Evolutionary conservation across 1,140 invertebrate species (phyloP), one percentile per base, ranked within the genome.

Genomic region (Orius insidiosus): DNA sequence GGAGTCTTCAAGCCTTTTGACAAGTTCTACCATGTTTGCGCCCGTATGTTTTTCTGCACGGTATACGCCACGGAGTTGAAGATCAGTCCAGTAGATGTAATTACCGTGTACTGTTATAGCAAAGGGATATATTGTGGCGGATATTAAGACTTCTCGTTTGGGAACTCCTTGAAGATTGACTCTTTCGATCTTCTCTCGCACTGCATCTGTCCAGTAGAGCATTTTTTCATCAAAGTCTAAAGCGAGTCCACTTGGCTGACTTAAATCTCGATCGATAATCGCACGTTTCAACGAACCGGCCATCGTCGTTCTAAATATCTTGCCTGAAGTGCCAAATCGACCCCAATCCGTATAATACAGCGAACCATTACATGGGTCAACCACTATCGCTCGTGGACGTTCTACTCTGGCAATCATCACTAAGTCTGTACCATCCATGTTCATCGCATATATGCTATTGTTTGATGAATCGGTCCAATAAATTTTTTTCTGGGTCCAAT

Each of bases 131-230:
- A 95, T 93, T 0, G 90, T 93, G 0, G 88, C 87, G 0, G 78
- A 75, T 37, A 93, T 76, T 0, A 93, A 61, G 2, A 87, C 66
- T 54, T 76, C 68, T 54, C 76, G 56, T 50, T 72, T 68, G 10
- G 69, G 74, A 5, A 41, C 45, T 2, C 94, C 94, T 60, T 96
- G 80, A 4, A 97, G 61, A 60, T 84, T 80, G 0, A 86, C 84
- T 13, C 90, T 66, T 68, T 99, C 95, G 51, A 99, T 98, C 62
- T 96, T 97, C 60, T 98, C 92, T 30, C 87, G 67, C 0, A 94
- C 85, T 0, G 93, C 92, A 64, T 98, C 95, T 0, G 93, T 95
- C 93, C 94, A 98, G 58, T 98, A 98, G 0, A 98, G 63, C 70
- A 87, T 90, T 13, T 78, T 71, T 15, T 96, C 90, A 16, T 95